Base-by-base conservation (phyloP, 2,113 vertebrate genomes). In the Gorsachius goisagi region DNA sequence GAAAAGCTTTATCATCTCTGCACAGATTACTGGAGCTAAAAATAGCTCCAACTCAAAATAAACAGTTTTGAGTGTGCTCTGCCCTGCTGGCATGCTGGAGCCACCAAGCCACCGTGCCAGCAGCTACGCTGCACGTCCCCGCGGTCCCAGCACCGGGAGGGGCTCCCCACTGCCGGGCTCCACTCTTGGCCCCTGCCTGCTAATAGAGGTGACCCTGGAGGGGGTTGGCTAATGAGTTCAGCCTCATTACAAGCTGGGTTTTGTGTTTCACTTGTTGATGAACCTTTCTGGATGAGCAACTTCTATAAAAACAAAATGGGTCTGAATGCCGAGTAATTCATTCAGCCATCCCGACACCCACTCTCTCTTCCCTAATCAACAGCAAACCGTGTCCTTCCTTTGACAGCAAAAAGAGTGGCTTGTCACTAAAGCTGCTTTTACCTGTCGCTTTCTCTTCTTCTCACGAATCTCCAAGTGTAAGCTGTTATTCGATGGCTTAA, bases 1-100 rank as follows among this genome's bases (percentile, higher is more conserved):
- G 94, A 96, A 97, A 97, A 95, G 93, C 97, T 98, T 97, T 97
- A 97, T 98, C 97, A 96, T 97, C 97, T 97, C 93, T 74, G 96
- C 94, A 92, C 97, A 97, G 97, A 98, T 98, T 98, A 98, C 85
- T 85, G 78, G 32, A 41, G 74, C 97, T 98, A 97, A 98, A 98
- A 98, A 98, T 98, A 98, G 91, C 91, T 79, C 71, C 85, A 89
- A 94, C 96, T 97, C 93, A 90, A 94, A 98, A 96, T 97, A 98
- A 98, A 98, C 97, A 97, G 94, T 88, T 82, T 64, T 58, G 81
- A 94, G 89, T 1, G 18, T 24, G 81, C 81, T 97, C 80, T 97
- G 92, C 85, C 96, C 91, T 92, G 93, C 85, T 86, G 76, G 93
- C 96, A 85, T 5, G 22, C 30, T 69, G 69, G 69, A 62, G 85